A percentile compares a stretch with the other conserved stretches of the same genome.
Evolutionary conservation across 2,888 invertebrate species (phyloP).

Genomic region (Agapetus fuscipes): DNA sequence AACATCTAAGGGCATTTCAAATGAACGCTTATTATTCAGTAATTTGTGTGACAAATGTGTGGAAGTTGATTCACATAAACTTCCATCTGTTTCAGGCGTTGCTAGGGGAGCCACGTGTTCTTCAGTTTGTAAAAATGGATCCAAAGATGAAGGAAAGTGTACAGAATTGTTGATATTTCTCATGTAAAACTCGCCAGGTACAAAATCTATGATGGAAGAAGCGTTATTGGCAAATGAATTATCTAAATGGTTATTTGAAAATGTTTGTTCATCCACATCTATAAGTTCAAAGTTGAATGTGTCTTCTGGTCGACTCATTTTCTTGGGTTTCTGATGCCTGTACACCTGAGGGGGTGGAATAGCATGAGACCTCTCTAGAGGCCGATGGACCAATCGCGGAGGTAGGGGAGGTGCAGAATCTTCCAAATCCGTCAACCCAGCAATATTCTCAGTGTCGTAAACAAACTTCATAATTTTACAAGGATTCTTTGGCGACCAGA

Average conservation of each 20-base stretch:
- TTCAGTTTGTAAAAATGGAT: conserved; percentile 32
- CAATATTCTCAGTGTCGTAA: conserved; percentile 42
- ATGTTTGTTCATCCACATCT: conserved; percentile 66
- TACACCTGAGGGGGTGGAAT: conserved; percentile 59
- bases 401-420: conserved; percentile 64
- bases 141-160: conserved; percentile 34
- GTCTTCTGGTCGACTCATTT: conserved; percentile 57
- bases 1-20: conserved; percentile 35
- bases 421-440: conserved; percentile 29
- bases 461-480: conserved; percentile 48
- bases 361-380: conserved; percentile 60
- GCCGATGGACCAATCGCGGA: conserved; percentile 57
- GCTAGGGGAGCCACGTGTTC: conserved; percentile 42
- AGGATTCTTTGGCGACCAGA: conserved; percentile 56
- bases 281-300: conserved; percentile 77
- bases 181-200: conserved; percentile 43
- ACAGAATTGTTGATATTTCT: conserved; percentile 29
- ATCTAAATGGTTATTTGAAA: conserved; percentile 30
- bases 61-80: conserved; percentile 47
- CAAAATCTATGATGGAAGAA: conserved; percentile 37
- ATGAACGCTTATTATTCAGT: conserved; percentile 35
- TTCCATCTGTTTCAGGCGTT: conserved; percentile 52
- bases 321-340: conserved; percentile 58
- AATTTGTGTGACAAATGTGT: conserved; percentile 42
- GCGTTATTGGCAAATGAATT: conserved; percentile 41